Conservation (phyloP, 1,140 invertebrate genomes). For the Stegodyphus dumicola region DNA sequence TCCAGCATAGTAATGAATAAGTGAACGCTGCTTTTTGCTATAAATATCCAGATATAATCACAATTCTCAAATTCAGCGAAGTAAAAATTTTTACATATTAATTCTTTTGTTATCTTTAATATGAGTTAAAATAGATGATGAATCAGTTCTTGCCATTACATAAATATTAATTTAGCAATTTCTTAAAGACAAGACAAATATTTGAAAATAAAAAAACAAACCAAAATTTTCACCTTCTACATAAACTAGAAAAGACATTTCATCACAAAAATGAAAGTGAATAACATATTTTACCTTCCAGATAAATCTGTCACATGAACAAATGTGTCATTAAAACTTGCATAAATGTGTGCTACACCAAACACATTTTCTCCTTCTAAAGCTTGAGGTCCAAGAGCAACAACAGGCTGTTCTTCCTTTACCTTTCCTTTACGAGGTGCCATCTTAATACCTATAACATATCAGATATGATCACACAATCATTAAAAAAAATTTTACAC, state of each 20-base stretch:
- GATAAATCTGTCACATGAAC: constrained; percentile 99
- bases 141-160: too few relatives aligned
- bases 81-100: too few relatives aligned
- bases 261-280: background rate
- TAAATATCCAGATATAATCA: too few relatives aligned
- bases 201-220: constrained; percentile 45
- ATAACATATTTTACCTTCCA: constrained; percentile 75
- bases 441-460: constrained; percentile 74
- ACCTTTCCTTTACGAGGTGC: constrained; percentile 94
- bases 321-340: constrained; percentile 99
- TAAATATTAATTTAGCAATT: too few relatives aligned
- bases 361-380: constrained; percentile 97
- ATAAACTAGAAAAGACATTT: background rate
- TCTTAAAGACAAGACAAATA: background rate
- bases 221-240: background rate
- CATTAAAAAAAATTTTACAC: too few relatives aligned
- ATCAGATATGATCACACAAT: too few relatives aligned
- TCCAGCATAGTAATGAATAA: too few relatives aligned
- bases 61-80: too few relatives aligned
- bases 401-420: constrained; percentile 91
- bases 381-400: constrained; percentile 96
- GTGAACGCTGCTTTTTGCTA: too few relatives aligned
- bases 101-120: too few relatives aligned
- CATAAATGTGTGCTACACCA: constrained; percentile 99
- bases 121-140: too few relatives aligned